phyloP scores from a whole-genome alignment of 2,113 vertebrate genomes.

The Hippocampus zosterae region DNA sequence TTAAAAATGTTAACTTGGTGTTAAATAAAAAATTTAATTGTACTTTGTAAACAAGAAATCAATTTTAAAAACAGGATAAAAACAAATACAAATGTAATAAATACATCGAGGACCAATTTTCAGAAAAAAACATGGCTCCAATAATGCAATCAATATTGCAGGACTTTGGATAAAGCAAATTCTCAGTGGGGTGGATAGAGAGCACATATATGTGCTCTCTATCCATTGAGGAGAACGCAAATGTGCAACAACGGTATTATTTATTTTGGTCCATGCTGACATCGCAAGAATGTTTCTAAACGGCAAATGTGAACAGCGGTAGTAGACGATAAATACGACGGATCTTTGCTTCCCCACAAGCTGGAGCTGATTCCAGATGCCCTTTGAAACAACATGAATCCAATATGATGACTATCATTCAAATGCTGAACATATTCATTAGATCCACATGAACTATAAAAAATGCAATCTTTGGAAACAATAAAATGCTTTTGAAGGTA shows the following conservation, averaged over 20 bases:
- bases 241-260: background rate
- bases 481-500: background rate
- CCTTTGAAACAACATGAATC: background rate
- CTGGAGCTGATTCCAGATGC: background rate
- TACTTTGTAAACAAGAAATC: background rate
- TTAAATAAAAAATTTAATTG: background rate
- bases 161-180: background rate
- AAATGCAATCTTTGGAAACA: background rate
- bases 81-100: fast-evolving
- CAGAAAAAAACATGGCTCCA: background rate
- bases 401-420: background rate
- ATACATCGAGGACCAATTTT: background rate
- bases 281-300: background rate
- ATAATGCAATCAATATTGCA: background rate
- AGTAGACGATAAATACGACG: too few relatives aligned
- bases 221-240: background rate
- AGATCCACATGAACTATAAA: too few relatives aligned
- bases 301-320: too few relatives aligned
- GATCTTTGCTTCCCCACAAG: background rate
- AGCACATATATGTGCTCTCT: background rate
- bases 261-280: background rate
- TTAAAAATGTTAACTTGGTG: background rate
- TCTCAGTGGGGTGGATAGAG: background rate
- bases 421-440: background rate
- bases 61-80: background rate